These are phyloP conservation scores for Bovichtus variegatus DNA, from an alignment of 2,797 vertebrate genomes.

Conservation along the genomic window DNA sequence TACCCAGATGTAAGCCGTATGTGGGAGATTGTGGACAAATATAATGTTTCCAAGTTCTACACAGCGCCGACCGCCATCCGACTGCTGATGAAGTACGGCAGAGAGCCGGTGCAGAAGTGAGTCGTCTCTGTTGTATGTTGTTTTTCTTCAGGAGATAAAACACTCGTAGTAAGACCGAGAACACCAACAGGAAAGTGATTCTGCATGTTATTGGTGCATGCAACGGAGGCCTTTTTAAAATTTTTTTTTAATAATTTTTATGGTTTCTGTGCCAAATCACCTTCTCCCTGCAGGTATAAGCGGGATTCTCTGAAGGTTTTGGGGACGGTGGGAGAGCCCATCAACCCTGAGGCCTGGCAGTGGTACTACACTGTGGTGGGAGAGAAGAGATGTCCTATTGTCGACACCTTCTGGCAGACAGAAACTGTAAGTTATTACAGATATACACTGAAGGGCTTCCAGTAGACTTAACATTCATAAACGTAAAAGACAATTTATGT, in stretches of 20 bases:
- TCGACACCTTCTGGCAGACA: constrained; percentile 99
- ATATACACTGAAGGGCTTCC: too few relatives aligned
- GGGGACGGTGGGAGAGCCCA: constrained; percentile 96
- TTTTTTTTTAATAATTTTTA: too few relatives aligned
- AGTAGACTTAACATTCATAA: too few relatives aligned
- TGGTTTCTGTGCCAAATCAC: background rate
- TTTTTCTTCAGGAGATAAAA: too few relatives aligned
- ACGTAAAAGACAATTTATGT: too few relatives aligned
- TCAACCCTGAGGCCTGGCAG: constrained; percentile 98
- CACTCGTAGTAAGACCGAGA: too few relatives aligned
- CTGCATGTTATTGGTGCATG: too few relatives aligned
- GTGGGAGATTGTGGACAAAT: constrained; percentile 96
- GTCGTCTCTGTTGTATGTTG: constrained; percentile 34
- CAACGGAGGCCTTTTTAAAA: background rate
- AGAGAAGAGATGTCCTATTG: constrained; percentile 91
- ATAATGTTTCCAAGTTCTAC: constrained; percentile 96
- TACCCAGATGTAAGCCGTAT: constrained; percentile 93
- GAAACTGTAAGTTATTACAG: constrained; percentile 87
- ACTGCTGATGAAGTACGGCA: constrained; percentile 96
- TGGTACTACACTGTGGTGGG: constrained; percentile 96
- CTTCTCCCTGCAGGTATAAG: constrained; percentile 84
- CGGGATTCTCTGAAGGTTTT: constrained; percentile 92
- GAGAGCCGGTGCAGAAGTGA: constrained; percentile 94
- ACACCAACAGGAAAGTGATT: too few relatives aligned
- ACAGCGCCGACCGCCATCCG: constrained; percentile 97